A percentile compares a stretch with the other conserved stretches of the same genome.
Evolutionary conservation across 2,113 vertebrate species (phyloP).

Genomic region (Syngnathoides biaculeatus): DNA sequence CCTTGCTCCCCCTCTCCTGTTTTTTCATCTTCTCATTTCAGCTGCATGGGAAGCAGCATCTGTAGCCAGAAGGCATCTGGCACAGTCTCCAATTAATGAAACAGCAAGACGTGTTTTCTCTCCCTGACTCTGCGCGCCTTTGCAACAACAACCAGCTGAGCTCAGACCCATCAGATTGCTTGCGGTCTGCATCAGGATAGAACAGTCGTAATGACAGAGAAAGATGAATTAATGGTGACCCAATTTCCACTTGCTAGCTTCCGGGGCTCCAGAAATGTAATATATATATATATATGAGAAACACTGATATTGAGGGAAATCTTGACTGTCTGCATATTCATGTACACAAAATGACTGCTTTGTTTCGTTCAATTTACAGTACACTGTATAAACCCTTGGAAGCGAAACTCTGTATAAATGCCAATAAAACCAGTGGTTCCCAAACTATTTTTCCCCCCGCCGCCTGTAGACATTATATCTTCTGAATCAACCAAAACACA

Average conservation of each 20-base stretch:
- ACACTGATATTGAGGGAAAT: conserved; percentile 1
- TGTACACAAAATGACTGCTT: not conserved
- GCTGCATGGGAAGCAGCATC: conserved; percentile 40
- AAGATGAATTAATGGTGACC: conserved; percentile 40
- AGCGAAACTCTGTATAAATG: no score
- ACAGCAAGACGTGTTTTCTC: conserved; percentile 45
- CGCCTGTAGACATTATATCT: no score
- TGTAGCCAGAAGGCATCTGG: conserved; percentile 59
- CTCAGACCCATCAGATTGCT: conserved; percentile 30
- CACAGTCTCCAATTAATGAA: conserved; percentile 58
- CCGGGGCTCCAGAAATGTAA: conserved; percentile 1
- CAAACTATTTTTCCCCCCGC: no score
- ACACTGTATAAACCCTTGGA: not conserved
- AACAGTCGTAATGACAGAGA: conserved; percentile 16
- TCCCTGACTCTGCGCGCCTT: conserved; percentile 22
- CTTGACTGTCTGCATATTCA: not conserved
- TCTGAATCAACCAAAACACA: no score
- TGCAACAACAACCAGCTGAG: conserved; percentile 36
- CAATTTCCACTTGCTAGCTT: conserved; percentile 28
- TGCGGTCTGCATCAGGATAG: conserved; percentile 9
- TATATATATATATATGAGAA: not conserved
- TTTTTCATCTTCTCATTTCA: conserved; percentile 41
- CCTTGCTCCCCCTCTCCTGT: conserved; percentile 4
- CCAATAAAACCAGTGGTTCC: no score
- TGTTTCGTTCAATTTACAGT: no score